phyloP scores from a whole-genome alignment of 2,888 invertebrate species.

The Caradrina kadenii region DNA sequence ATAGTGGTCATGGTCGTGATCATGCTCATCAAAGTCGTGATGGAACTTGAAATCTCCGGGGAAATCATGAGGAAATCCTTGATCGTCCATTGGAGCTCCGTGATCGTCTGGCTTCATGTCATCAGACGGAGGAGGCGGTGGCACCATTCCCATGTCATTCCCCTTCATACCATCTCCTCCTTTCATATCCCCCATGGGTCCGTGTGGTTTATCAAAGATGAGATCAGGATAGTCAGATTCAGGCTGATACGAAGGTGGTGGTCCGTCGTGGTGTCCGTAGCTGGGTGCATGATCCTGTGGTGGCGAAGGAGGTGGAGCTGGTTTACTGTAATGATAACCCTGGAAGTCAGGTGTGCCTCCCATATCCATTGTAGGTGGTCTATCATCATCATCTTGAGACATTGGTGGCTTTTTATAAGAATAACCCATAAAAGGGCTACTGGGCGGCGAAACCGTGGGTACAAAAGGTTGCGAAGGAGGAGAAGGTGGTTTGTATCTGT shows the following conservation, averaged over 20 bases:
- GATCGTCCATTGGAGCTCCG: constrained; percentile 76
- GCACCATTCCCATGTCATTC: constrained; percentile 80
- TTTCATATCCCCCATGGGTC: constrained; percentile 66
- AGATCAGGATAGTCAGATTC: constrained; percentile 81
- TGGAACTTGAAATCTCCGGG: constrained; percentile 84
- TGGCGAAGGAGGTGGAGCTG: constrained; percentile 72
- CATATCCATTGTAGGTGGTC: constrained; percentile 66
- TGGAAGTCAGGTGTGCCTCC: constrained; percentile 77
- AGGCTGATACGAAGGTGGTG: constrained; percentile 66
- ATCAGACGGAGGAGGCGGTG: constrained; percentile 77
- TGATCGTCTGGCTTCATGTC: constrained; percentile 72
- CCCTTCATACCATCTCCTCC: constrained; percentile 72
- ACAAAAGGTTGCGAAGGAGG: constrained; percentile 42
- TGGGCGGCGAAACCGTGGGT: constrained; percentile 70
- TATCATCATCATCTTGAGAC: constrained; percentile 63
- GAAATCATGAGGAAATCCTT: constrained; percentile 86
- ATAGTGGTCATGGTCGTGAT: constrained; percentile 70
- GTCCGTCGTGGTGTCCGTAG: constrained; percentile 74
- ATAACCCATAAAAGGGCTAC: constrained; percentile 80
- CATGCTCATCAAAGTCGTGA: constrained; percentile 83
- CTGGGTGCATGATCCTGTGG: constrained; percentile 63
- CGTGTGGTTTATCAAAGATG: constrained; percentile 79
- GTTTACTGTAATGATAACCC: constrained; percentile 79
- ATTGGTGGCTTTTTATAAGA: constrained; percentile 82
- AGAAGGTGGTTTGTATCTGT: constrained; percentile 78